Conservation (phyloP, 2,113 vertebrate genomes). For the Scytalopus superciliaris region DNA sequence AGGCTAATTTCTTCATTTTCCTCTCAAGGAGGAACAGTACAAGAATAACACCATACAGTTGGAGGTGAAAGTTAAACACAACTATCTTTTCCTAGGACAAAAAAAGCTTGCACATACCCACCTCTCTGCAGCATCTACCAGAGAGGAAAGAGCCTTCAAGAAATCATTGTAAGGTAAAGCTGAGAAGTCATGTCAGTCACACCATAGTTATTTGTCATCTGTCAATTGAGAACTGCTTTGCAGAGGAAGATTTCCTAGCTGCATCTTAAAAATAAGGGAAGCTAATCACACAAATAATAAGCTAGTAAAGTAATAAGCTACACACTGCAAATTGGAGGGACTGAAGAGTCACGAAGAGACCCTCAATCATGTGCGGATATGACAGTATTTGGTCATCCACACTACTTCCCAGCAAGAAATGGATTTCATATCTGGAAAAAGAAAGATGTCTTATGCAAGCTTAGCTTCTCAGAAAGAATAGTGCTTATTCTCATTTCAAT, state of each 20-base stretch:
- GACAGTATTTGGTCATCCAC: neutral
- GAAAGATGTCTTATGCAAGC: fast-evolving
- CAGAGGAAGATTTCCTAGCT: neutral
- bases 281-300: neutral
- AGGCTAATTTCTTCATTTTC: neutral
- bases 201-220: neutral
- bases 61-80: neutral
- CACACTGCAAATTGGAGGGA: neutral
- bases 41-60: neutral
- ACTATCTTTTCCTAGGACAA: neutral
- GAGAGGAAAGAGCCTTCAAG: neutral
- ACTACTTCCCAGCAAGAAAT: neutral
- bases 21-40: neutral
- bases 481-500: neutral
- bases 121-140: neutral
- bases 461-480: neutral
- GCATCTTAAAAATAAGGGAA: neutral
- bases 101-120: neutral
- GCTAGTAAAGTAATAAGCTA: neutral
- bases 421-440: neutral
- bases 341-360: fast-evolving
- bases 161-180: neutral
- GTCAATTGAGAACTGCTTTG: neutral
- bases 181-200: neutral
- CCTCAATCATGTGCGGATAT: neutral